Evolutionary conservation across 1,140 invertebrate species (phyloP).

Genomic region (Drosophila athabasca): DNA sequence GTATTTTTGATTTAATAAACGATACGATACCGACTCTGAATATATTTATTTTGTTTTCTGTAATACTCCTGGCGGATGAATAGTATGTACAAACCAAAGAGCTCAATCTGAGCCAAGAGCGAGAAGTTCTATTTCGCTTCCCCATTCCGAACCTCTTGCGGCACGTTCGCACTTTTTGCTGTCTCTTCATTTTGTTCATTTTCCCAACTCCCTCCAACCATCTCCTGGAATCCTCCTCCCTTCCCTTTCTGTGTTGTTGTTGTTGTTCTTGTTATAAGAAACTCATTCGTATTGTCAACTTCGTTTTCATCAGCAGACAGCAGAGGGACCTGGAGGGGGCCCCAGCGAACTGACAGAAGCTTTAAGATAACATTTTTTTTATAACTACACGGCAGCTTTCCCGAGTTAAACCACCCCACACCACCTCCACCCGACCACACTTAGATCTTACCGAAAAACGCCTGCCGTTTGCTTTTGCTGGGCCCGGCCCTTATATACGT

Average conservation of each 20-base stretch:
- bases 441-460: too few relatives aligned
- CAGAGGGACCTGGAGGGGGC: constrained; percentile 29
- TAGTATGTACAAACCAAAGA: constrained; percentile 36
- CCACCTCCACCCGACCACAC: too few relatives aligned
- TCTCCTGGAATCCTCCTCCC: constrained; percentile 29
- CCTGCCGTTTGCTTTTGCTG: too few relatives aligned
- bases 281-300: constrained; percentile 80
- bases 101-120: constrained; percentile 65
- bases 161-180: constrained; percentile 51
- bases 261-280: constrained; percentile 72
- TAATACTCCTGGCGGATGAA: constrained; percentile 3
- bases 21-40: constrained; percentile 4
- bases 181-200: constrained; percentile 52
- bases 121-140: constrained; percentile 43
- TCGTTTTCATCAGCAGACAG: constrained; percentile 78
- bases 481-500: neutral
- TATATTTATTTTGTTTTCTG: constrained; percentile 25
- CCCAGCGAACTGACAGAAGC: constrained; percentile 64
- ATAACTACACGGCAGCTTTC: constrained; percentile 69
- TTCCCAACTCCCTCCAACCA: constrained; percentile 9
- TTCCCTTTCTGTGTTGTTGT: constrained; percentile 21
- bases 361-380: constrained; percentile 79
- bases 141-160: constrained; percentile 16
- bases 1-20: constrained; percentile 80
- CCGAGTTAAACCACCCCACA: neutral